Base-by-base conservation (phyloP, 2,797 vertebrate species). In the Discoglossus pictus region DNA sequence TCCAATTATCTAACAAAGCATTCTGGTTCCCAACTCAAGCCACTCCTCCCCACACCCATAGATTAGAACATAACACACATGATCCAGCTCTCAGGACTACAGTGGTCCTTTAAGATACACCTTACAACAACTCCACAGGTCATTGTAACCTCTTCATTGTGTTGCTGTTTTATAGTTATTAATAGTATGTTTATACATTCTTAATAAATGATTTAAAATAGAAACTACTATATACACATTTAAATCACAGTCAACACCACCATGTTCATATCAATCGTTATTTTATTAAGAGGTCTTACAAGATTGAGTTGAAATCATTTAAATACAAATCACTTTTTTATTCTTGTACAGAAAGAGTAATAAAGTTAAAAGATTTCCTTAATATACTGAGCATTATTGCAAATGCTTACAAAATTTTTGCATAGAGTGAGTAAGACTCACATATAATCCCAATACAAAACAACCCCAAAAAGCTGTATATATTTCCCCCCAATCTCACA, bases 201-300 rank as follows among this genome's bases (percentile, higher is more conserved):
- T n/a, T n/a, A n/a, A n/a, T n/a, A n/a, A n/a, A n/a, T n/a, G n/a
- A n/a, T n/a, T n/a, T n/a, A n/a, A n/a, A n/a, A n/a, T n/a, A n/a
- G n/a, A n/a, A n/a, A n/a, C n/a, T n/a, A n/a, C n/a, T n/a, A n/a
- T n/a, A n/a, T n/a, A n/a, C n/a, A n/a, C n/a, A n/a, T n/a, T 4
- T 39, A 39, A 7, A 39, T 3, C 13, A 11, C 36, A 15, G n/a
- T 5, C 4, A 42, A 16, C 13, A 42, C 3, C 34, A n/a, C 17
- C 40, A 20, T 11, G 12, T 85, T 92, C 88, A 89, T 91, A 90
- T 82, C 88, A 92, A 93, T 90, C 88, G 84, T 86, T 93, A 81
- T 89, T 90, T 94, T 94, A 94, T 95, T 95, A 92, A 91, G 92
- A 92, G 91, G 89, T 87, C 92, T 93, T 90, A 87, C 90, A 91